Base-by-base conservation (phyloP, 1,140 invertebrate species). In the Solen grandis region DNA sequence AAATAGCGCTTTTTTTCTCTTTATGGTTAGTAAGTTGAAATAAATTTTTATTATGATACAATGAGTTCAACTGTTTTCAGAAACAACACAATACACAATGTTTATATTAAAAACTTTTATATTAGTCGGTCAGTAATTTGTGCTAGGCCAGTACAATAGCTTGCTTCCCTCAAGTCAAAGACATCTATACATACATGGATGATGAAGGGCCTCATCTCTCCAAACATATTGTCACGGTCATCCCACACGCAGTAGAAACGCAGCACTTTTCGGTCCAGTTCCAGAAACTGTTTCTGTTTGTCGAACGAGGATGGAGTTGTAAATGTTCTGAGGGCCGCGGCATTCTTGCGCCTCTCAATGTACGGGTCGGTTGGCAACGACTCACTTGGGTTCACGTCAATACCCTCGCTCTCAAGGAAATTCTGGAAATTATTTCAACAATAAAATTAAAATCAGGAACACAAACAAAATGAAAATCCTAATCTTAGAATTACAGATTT, bases 171-270 rank as follows among this genome's bases (percentile, higher is more conserved):
- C 10, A 8, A 29, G 19, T 55, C 52, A 57, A 57, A 2, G 16
- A 29, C 1, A 8, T 16, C 1, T n/a, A 68, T 52, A 88, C 87
- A 90, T 75, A 92, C 92, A 83, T 92, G 91, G 41, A 93, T 85
- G 73, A 93, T 72, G 81, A 92, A 92, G 38, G 90, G 89, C 81
- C 92, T 89, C 68, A 87, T 94, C 93, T 38, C 97, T 95, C 90
- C 95, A 94, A 86, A 95, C 94, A 95, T 93, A 36, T 93, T 94
- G 2, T 95, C 93, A 10, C 95, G 93, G 69, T 96, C 95, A 88
- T 97, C 95, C 96, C 96, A 97, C 0, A 95, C 93, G 31, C 95
- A 95, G 81, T 95, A 94, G 89, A 97, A 97, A 55, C 96, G 94
- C 16, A 93, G 82, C 5, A 93, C 92, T 86, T 93, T 93, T 46